phyloP scores from a whole-genome alignment of 2,888 invertebrate genomes.

The Cephalotes varians region DNA sequence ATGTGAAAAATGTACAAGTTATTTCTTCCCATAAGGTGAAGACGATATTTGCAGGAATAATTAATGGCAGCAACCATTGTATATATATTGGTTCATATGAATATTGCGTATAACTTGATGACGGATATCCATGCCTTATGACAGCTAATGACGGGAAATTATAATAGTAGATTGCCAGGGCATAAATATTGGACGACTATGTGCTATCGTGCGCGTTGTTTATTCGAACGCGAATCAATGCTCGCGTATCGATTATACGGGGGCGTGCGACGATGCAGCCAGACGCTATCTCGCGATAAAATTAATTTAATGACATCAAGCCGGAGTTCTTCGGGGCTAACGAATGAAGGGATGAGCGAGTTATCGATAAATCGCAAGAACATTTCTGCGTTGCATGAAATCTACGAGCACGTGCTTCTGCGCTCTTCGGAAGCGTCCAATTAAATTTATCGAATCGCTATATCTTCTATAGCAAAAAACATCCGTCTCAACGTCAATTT shows the following conservation, averaged over 20 bases:
- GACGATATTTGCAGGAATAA: background rate
- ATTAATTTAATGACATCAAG: conserved; percentile 33
- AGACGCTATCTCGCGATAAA: background rate
- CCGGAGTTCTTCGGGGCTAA: background rate
- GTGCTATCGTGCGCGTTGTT: background rate
- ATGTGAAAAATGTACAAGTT: background rate
- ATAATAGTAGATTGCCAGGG: background rate
- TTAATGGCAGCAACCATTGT: background rate
- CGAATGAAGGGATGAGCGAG: background rate
- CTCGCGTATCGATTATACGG: conserved; percentile 10
- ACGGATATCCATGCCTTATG: background rate
- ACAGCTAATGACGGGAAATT: background rate
- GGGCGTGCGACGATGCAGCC: background rate
- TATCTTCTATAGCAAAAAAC: background rate
- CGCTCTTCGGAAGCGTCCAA: conserved; percentile 2
- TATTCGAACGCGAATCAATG: conserved; percentile 25
- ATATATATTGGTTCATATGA: background rate
- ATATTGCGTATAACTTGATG: background rate
- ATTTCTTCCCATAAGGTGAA: background rate
- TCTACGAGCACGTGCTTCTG: conserved; percentile 2
- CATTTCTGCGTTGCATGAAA: background rate
- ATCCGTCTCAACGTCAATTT: background rate
- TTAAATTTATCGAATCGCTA: conserved; percentile 6
- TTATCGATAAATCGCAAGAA: conserved; percentile 14
- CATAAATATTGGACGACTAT: conserved; percentile 13